A percentile compares a stretch with the other conserved stretches of the same genome.
phyloP scores from a whole-genome alignment of 2,888 invertebrate species.

The Agrochola lychnidis region DNA sequence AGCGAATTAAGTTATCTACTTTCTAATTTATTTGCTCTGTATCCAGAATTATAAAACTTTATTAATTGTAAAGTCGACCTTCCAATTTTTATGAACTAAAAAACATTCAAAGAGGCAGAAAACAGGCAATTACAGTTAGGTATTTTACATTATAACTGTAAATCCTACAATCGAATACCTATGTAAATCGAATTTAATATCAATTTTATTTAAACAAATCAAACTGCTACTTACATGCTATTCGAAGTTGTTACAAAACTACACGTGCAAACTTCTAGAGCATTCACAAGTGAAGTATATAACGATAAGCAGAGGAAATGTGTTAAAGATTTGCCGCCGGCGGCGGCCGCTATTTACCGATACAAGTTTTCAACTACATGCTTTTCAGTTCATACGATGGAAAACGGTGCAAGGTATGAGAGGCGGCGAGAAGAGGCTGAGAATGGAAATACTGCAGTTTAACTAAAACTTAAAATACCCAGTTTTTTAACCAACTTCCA shows the following conservation, averaged over 20 bases:
- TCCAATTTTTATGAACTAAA: not conserved
- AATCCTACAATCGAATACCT: not conserved
- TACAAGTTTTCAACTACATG: conserved; percentile 72
- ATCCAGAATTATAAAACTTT: not conserved
- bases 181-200: not conserved
- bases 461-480: not conserved
- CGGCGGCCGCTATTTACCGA: conserved; percentile 70
- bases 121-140: no score
- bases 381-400: conserved; percentile 68
- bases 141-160: not conserved
- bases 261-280: conserved; percentile 29
- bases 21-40: not conserved
- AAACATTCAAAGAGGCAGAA: not conserved
- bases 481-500: no score
- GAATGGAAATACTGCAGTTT: no score
- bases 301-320: conserved; percentile 51
- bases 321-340: conserved; percentile 51
- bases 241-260: conserved; percentile 12
- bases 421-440: conserved; percentile 6
- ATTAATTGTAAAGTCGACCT: not conserved
- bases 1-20: not conserved
- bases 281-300: conserved; percentile 36
- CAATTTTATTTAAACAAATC: not conserved
- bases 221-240: conserved; percentile 10
- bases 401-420: conserved; percentile 31